Conservation (phyloP, 2,113 vertebrate species). For the Rutilus rutilus region DNA sequence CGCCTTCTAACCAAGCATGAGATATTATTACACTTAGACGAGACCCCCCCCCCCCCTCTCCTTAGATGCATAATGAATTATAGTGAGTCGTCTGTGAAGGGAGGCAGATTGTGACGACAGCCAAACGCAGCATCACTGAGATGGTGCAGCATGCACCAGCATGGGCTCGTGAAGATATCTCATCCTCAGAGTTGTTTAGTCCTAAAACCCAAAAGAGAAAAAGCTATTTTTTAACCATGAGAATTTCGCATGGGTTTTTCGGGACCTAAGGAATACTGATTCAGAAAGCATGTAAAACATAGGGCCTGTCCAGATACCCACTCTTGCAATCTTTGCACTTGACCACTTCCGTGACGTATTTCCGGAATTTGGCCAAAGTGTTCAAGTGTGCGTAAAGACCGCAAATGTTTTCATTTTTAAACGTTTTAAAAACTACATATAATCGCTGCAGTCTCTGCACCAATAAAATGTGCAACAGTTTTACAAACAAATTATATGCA, state of each 20-base stretch:
- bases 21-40: conserved; percentile 58
- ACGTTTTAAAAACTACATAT: no score
- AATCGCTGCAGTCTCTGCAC: no score
- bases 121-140: conserved; percentile 26
- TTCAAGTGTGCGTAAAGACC: no score
- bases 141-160: neutral
- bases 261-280: neutral
- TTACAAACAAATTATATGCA: no score
- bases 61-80: conserved; percentile 18
- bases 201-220: neutral
- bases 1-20: conserved; percentile 58
- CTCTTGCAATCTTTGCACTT: no score
- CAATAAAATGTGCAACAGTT: no score
- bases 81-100: conserved; percentile 31
- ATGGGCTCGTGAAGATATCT: neutral
- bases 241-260: neutral
- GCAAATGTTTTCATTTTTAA: no score
- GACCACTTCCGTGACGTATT: no score
- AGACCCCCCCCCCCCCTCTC: conserved; percentile 36
- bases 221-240: neutral
- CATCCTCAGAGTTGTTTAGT: neutral
- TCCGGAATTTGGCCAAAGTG: no score
- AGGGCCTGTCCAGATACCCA: no score
- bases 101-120: conserved; percentile 1
- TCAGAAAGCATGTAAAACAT: neutral